These are phyloP conservation scores for Drosophila fungiperda DNA, from an alignment of 2,888 invertebrate species.

Conservation along the genomic window DNA sequence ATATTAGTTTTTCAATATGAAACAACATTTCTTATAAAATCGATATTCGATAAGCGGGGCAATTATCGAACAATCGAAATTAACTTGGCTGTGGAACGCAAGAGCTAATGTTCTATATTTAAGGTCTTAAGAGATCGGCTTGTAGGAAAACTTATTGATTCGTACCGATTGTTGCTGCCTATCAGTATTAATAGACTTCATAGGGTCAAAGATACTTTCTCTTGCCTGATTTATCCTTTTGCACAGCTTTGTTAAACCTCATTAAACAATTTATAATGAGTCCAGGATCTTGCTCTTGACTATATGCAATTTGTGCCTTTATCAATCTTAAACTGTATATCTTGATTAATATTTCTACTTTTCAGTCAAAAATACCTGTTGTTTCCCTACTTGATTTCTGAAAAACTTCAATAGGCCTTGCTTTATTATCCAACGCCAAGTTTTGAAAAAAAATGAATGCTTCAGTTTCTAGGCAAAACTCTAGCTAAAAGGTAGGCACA, in stretches of 20 bases:
- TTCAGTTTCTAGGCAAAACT: conserved; percentile 9
- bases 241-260: no score
- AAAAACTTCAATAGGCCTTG: conserved; percentile 22
- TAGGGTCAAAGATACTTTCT: neutral
- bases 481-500: neutral
- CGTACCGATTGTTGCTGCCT: neutral
- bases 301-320: neutral
- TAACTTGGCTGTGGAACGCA: no score
- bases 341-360: neutral
- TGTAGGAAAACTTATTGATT: neutral
- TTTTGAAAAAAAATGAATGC: neutral
- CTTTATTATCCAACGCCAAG: neutral
- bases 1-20: neutral
- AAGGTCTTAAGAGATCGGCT: neutral
- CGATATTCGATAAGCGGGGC: neutral
- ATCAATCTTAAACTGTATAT: neutral
- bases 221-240: neutral
- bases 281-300: neutral
- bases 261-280: no score
- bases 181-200: neutral
- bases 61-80: neutral
- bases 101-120: neutral
- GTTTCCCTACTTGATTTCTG: neutral
- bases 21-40: neutral
- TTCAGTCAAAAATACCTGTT: neutral